Evolutionary conservation across 2,888 invertebrate species (phyloP).

Genomic region (Altica lythri): DNA sequence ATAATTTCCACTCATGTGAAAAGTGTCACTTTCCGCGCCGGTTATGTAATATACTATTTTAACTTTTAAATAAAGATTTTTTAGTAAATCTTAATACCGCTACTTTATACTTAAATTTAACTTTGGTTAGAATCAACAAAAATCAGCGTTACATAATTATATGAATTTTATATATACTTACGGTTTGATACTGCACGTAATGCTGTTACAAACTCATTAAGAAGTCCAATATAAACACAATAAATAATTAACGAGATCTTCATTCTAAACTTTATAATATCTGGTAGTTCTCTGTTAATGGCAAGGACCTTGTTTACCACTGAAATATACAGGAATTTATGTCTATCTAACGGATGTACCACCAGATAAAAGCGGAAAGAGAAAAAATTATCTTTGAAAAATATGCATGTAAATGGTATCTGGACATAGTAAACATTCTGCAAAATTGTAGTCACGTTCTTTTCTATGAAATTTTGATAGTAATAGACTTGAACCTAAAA

Average conservation of each 20-base stretch:
- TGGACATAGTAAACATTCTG: slow-evolving; percentile 2
- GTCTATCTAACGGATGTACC: slow-evolving; percentile 30
- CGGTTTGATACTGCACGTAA: background rate
- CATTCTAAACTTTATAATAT: slow-evolving; percentile 8
- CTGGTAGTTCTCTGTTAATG: background rate
- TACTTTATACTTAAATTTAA: no score
- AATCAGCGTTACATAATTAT: no score
- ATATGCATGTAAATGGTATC: slow-evolving; percentile 21
- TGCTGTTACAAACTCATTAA: slow-evolving; percentile 16
- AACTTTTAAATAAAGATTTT: no score
- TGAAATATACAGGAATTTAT: slow-evolving; percentile 17
- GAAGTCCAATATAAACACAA: slow-evolving; percentile 14
- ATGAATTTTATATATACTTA: background rate
- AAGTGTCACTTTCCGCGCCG: no score
- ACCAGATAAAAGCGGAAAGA: slow-evolving; percentile 31
- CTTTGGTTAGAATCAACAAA: no score
- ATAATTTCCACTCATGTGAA: no score
- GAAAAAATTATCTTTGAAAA: slow-evolving; percentile 29
- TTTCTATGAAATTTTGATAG: slow-evolving; percentile 1
- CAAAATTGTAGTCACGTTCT: slow-evolving; percentile 5
- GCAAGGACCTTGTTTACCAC: slow-evolving; percentile 19
- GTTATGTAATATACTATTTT: no score
- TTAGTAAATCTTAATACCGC: no score
- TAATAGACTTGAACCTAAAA: no score
- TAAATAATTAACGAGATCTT: slow-evolving; percentile 8